Evolutionary conservation across 2,888 invertebrate species (phyloP), one percentile per base, ranked within the genome.

Genomic region (Magallana nippona): DNA sequence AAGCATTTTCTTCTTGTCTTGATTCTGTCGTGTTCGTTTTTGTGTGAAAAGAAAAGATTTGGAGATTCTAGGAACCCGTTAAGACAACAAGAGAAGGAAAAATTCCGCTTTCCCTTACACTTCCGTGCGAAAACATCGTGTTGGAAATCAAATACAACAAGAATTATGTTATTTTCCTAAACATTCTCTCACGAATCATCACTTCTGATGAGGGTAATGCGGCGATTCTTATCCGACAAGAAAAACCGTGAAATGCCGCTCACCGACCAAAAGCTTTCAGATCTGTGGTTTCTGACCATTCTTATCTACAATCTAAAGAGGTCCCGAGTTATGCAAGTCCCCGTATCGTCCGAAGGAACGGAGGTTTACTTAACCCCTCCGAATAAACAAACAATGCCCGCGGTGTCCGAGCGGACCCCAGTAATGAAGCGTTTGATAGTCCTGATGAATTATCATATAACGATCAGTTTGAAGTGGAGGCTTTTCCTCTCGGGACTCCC

Each of bases 171-270:
- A 32, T 71, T 71, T 71, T 71, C 71, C 71, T 71, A 71, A 71
- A 71, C 71, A 71, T 71, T 71, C 71, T 71, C 71, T 71, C 71
- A 71, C 71, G 71, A 71, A 71, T 71, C 71, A 27, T 71, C 71
- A 71, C 32, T 71, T 71, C 32, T 71, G 71, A 71, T 71, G 22
- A 32, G 71, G 27, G 32, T 44, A 71, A 71, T 71, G 27, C 44
- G 15, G 71, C 32, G 71, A 71, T 71, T 27, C 71, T 71, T 71
- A 71, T 71, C 71, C 71, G 71, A 11, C 22, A 71, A 71, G 71
- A 71, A 71, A 32, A 71, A 71, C 71, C 17, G 71, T 71, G 71
- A 71, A 71, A 71, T 71, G 71, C 71, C 71, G 71, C 22, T 11
- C 71, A 71, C 32, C 27, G 27, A 71, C 13, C 44, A 44, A 32